These are phyloP conservation scores for Halisarca cf. caerulea DNA, from an alignment of 37 sponge, comb jelly and placozoan genomes.

Conservation along the genomic window DNA sequence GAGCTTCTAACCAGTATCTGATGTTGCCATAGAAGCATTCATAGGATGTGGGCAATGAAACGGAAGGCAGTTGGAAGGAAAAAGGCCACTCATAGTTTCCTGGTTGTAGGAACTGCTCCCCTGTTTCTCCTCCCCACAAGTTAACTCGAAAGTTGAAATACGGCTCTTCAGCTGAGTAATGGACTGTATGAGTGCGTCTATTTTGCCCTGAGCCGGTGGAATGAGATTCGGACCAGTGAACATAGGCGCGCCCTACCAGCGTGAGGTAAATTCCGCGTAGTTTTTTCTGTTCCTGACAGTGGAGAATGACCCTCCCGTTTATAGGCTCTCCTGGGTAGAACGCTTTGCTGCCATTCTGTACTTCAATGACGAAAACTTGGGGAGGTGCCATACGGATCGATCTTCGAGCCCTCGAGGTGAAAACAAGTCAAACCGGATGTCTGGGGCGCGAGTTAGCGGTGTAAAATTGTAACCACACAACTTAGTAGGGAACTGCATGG, in stretches of 20 bases:
- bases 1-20: conserved; percentile 51
- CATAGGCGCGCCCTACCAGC: conserved; percentile 22
- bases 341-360: conserved; percentile 1
- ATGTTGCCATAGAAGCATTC: conserved; percentile 47
- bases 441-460: too few relatives aligned
- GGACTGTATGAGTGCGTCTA: background rate
- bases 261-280: conserved; percentile 18
- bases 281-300: conserved; percentile 3
- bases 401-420: too few relatives aligned
- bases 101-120: background rate
- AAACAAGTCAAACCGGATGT: too few relatives aligned
- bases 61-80: conserved; percentile 26
- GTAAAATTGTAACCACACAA: too few relatives aligned
- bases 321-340: conserved; percentile 41
- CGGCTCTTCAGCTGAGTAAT: conserved; percentile 6
- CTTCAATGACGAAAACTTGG: conserved; percentile 14
- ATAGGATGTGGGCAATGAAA: conserved; percentile 26
- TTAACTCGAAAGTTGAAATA: conserved; percentile 38
- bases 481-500: too few relatives aligned
- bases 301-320: conserved; percentile 18
- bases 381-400: conserved; percentile 26
- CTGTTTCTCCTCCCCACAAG: conserved; percentile 8
- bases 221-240: conserved; percentile 41
- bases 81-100: conserved; percentile 53
- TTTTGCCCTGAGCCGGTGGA: conserved; percentile 13